A percentile compares a stretch with the other conserved stretches of the same genome.
Conservation (phyloP, 2,888 invertebrate genomes). For the Empis stercorea region DNA sequence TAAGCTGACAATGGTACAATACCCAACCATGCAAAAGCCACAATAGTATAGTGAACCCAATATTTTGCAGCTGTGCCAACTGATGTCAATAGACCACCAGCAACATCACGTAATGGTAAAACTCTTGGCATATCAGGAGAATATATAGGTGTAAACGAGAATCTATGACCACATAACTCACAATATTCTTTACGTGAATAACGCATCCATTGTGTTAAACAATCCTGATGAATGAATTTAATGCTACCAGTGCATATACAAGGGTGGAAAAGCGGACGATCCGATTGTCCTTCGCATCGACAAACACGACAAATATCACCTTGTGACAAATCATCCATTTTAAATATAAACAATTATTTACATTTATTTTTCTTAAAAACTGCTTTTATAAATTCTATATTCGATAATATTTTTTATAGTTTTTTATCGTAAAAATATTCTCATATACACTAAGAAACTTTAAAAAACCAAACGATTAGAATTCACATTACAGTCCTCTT, state of each 20-base stretch:
- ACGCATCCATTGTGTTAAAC: conserved; percentile 97
- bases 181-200: conserved; percentile 98
- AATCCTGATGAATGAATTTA: conserved; percentile 98
- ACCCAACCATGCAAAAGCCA: conserved; percentile 94
- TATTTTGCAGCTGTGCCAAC: conserved; percentile 86
- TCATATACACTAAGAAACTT: background rate
- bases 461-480: background rate
- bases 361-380: background rate
- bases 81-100: conserved; percentile 79
- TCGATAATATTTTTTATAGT: background rate
- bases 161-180: conserved; percentile 93
- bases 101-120: conserved; percentile 82
- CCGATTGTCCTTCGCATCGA: conserved; percentile 82
- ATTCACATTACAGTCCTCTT: too few relatives aligned
- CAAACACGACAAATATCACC: conserved; percentile 97
- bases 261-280: conserved; percentile 92
- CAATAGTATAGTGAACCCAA: conserved; percentile 95
- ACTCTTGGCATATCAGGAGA: conserved; percentile 99
- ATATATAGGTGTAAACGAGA: conserved; percentile 97
- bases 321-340: conserved; percentile 34
- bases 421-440: too few relatives aligned
- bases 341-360: background rate
- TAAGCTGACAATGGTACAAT: conserved; percentile 93
- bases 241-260: conserved; percentile 99
- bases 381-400: background rate